Percentiles rank a stretch among this genome's conserved stretches.
Conservation (phyloP, 2,113 vertebrate species). For the Oreochromis aureus region DNA sequence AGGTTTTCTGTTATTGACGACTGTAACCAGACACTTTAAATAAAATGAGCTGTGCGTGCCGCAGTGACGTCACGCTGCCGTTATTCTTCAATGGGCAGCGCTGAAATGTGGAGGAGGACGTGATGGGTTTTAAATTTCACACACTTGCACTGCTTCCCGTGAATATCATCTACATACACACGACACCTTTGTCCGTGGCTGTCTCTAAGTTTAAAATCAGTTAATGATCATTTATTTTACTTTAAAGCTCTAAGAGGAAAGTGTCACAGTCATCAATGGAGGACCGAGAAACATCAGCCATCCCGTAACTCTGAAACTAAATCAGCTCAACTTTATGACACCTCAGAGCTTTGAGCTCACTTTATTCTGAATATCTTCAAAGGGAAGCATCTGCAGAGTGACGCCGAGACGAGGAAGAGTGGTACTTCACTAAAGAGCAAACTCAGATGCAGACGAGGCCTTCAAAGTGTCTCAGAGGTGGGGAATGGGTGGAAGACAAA, state of each 20-base stretch:
- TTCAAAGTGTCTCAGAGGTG: not conserved
- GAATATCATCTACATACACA: not conserved
- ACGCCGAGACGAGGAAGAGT: not conserved
- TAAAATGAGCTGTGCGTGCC: accelerated
- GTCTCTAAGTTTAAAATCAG: not conserved
- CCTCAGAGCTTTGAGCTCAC: conserved; percentile 33
- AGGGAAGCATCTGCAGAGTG: conserved; percentile 28
- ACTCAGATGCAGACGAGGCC: not conserved
- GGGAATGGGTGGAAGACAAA: not conserved
- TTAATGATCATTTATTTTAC: conserved; percentile 19
- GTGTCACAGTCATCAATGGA: conserved; percentile 33
- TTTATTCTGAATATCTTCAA: conserved; percentile 60
- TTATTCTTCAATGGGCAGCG: not conserved
- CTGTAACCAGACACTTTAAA: not conserved
- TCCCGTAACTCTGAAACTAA: conserved; percentile 45
- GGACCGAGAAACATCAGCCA: conserved; percentile 27
- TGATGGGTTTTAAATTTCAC: not conserved
- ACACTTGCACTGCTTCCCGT: not conserved
- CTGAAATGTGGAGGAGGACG: not conserved
- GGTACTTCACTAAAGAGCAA: not conserved
- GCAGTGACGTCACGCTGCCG: not conserved
- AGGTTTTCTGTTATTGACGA: not conserved
- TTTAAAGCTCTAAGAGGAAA: conserved; percentile 32
- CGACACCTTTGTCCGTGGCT: not conserved
- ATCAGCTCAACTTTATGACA: conserved; percentile 51